phyloP scores from a whole-genome alignment of 2,888 invertebrate genomes.

The Drosophila colorata region DNA sequence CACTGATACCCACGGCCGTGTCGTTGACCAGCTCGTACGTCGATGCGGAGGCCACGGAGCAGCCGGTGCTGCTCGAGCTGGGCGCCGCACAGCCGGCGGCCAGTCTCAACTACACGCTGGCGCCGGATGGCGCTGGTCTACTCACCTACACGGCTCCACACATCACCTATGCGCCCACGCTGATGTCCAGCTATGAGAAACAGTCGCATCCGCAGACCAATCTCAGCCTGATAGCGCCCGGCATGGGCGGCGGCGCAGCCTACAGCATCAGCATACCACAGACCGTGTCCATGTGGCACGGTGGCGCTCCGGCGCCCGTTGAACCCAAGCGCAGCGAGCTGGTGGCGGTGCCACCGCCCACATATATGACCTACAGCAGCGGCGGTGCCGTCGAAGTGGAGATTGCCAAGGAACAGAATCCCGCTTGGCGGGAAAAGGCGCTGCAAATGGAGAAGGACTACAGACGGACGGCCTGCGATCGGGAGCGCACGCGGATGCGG shows the following conservation, averaged over 20 bases:
- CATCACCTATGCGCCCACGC: conserved; percentile 54
- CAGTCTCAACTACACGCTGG: conserved; percentile 51
- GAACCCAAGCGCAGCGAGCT: conserved; percentile 64
- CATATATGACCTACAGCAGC: conserved; percentile 70
- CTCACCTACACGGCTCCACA: conserved; percentile 41
- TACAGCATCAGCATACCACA: conserved; percentile 78
- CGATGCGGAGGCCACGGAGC: conserved; percentile 73
- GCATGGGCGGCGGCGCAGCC: conserved; percentile 18
- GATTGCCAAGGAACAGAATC: conserved; percentile 82
- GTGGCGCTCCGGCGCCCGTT: conserved; percentile 19
- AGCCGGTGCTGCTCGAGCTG: conserved; percentile 77
- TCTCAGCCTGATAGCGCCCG: conserved; percentile 26
- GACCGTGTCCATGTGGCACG: conserved; percentile 80
- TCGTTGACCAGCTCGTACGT: conserved; percentile 49
- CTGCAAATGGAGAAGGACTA: conserved; percentile 90
- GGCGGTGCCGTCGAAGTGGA: conserved; percentile 65
- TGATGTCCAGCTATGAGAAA: conserved; percentile 62
- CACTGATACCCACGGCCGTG: conserved; percentile 61
- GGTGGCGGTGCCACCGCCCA: conserved; percentile 74
- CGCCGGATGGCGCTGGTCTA: conserved; percentile 54
- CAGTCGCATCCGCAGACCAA: conserved; percentile 25
- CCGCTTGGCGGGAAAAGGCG: conserved; percentile 87
- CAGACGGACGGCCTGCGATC: conserved; percentile 93
- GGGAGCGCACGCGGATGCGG: conserved; percentile 93
- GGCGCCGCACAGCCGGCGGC: conserved; percentile 56